phyloP scores from a whole-genome alignment of 2,113 vertebrate species.

The Hyaena hyaena region DNA sequence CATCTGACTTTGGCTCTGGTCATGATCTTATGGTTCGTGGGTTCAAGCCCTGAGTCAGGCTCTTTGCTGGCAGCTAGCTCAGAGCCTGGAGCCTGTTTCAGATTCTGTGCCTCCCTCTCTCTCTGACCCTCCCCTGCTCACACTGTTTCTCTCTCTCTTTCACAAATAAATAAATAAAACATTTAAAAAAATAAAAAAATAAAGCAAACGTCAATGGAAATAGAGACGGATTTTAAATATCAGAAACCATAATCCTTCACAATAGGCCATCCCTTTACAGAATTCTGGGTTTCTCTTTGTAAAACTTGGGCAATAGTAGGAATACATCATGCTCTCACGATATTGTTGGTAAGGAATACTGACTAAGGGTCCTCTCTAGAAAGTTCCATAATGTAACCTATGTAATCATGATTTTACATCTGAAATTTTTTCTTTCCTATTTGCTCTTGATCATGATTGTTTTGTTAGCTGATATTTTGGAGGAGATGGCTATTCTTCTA shows the following conservation, averaged over 20 bases:
- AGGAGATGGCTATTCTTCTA: background rate
- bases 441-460: background rate
- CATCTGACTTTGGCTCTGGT: no score
- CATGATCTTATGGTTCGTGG: no score
- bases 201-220: background rate
- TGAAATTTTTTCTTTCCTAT: background rate
- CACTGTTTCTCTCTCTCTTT: no score
- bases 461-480: background rate
- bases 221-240: background rate
- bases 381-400: background rate
- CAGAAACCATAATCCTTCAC: background rate
- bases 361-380: background rate
- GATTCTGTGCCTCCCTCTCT: no score
- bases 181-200: no score
- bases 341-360: background rate
- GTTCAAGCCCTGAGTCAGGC: no score
- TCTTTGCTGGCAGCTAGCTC: no score
- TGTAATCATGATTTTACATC: background rate
- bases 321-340: background rate
- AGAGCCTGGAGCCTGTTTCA: no score
- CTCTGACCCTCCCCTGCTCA: no score
- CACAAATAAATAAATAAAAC: no score
- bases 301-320: background rate
- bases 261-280: background rate
- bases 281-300: background rate